Conservation (phyloP, 1,140 invertebrate species). For the Berghia stephanieae region DNA sequence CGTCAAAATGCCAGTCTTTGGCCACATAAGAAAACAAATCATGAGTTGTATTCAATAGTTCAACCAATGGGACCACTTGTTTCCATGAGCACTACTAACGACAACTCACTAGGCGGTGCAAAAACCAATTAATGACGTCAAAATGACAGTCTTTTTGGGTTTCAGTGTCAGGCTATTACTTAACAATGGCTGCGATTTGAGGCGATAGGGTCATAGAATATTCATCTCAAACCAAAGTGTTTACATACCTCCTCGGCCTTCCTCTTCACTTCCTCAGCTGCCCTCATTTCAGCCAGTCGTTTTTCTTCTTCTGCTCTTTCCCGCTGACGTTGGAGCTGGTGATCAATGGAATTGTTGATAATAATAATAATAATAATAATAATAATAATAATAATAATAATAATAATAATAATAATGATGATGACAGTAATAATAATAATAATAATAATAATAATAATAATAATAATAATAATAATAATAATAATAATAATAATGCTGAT, state of each 20-base stretch:
- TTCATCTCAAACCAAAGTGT: not conserved
- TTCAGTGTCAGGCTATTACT: too few relatives aligned
- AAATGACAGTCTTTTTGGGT: too few relatives aligned
- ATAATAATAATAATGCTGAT: too few relatives aligned
- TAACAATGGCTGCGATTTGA: too few relatives aligned
- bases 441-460: not conserved
- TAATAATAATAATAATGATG: not conserved
- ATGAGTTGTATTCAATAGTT: too few relatives aligned
- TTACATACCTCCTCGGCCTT: slow-evolving; percentile 52
- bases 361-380: not conserved
- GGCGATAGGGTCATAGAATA: too few relatives aligned
- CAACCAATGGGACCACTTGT: too few relatives aligned
- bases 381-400: not conserved
- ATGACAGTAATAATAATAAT: not conserved
- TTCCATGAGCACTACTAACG: too few relatives aligned
- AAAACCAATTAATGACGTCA: too few relatives aligned
- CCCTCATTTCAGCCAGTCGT: slow-evolving; percentile 41
- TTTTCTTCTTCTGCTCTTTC: slow-evolving; percentile 54
- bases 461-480: not conserved
- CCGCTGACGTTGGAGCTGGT: slow-evolving; percentile 47
- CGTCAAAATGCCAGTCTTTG: too few relatives aligned
- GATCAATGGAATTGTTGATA: slow-evolving; percentile 9
- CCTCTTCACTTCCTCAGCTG: slow-evolving; percentile 47
- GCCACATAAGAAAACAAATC: too few relatives aligned
- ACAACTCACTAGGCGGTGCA: too few relatives aligned